Percentiles rank a stretch among this genome's conserved stretches.
Evolutionary conservation across 2,888 invertebrate genomes (phyloP).

Genomic region (Kryphioiulus occultus): DNA sequence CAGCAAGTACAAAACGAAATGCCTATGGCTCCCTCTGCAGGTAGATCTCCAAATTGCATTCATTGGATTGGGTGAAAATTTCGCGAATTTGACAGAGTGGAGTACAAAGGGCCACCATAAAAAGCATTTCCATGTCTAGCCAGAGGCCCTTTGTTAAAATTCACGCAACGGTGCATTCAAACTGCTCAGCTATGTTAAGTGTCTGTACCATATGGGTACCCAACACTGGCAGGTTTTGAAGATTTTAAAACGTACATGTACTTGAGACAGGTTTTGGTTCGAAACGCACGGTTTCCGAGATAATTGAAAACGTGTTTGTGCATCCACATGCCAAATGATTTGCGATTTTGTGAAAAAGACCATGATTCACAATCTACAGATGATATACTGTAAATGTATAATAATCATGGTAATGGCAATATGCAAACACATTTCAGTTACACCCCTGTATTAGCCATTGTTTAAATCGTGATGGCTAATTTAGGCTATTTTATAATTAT

Average conservation of each 20-base stretch:
- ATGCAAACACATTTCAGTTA: too few relatives aligned
- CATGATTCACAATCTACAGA: too few relatives aligned
- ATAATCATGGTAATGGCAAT: too few relatives aligned
- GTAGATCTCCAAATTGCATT: not conserved
- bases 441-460: too few relatives aligned
- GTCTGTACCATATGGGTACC: not conserved
- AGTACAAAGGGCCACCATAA: not conserved
- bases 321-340: too few relatives aligned
- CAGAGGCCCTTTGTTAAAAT: not conserved
- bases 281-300: too few relatives aligned
- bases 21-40: not conserved
- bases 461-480: too few relatives aligned
- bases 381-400: too few relatives aligned
- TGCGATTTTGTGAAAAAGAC: too few relatives aligned
- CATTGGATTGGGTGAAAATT: not conserved
- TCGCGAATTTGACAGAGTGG: not conserved
- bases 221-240: not conserved
- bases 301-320: too few relatives aligned
- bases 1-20: not conserved
- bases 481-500: too few relatives aligned
- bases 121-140: constrained; percentile 11
- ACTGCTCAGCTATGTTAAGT: not conserved
- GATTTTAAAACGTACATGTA: not conserved
- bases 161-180: constrained; percentile 9
- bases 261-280: not conserved